Percentiles rank a stretch among this genome's conserved stretches.
phyloP scores from a whole-genome alignment of 2,797 vertebrate species.

The Rhincodon typus region DNA sequence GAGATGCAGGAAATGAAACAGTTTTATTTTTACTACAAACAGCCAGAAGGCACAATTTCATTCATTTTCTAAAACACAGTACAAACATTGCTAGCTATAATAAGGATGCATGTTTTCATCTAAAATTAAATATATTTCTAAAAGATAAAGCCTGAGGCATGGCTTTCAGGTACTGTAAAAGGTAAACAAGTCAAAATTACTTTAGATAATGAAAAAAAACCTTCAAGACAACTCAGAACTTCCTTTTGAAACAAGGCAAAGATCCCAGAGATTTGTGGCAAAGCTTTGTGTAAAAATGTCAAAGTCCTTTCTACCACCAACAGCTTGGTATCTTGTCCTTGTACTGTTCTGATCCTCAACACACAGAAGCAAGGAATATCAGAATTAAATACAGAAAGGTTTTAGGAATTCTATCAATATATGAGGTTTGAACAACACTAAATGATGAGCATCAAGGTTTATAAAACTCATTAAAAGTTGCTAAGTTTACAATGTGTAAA shows the following conservation, averaged over 20 bases:
- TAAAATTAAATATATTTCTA: background rate
- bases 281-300: background rate
- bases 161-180: constrained; percentile 5
- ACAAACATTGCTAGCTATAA: background rate
- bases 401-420: background rate
- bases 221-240: background rate
- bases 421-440: background rate
- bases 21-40: background rate
- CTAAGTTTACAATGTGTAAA: background rate
- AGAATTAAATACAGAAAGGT: background rate
- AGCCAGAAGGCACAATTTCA: constrained; percentile 15
- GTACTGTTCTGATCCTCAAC: background rate
- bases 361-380: background rate
- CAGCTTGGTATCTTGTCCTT: background rate
- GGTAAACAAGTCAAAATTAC: background rate
- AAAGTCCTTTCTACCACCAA: background rate
- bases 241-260: background rate
- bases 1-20: constrained; percentile 7
- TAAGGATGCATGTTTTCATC: background rate
- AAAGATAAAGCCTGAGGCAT: constrained; percentile 25
- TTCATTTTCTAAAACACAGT: constrained; percentile 14
- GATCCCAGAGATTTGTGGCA: background rate
- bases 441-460: background rate
- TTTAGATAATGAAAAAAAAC: background rate
- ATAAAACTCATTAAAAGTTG: background rate